Conservation (phyloP, 2,797 vertebrate genomes). For the Crocodylus rhombifer region DNA sequence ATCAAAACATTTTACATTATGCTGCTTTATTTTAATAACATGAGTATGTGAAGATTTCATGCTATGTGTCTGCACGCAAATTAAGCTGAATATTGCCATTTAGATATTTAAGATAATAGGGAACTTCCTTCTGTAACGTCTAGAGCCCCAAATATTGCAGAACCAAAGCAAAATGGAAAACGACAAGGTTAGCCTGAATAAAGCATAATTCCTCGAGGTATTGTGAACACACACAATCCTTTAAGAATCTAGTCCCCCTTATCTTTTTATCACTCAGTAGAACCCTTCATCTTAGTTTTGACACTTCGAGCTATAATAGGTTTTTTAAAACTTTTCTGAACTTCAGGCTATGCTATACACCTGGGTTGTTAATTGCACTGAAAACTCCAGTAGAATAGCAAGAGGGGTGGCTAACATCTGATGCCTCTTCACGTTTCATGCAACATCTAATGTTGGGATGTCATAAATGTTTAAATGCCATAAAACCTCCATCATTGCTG, state of each 20-base stretch:
- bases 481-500: constrained; percentile 8
- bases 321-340: constrained; percentile 47
- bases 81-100: neutral
- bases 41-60: rapidly evolving
- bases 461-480: constrained; percentile 12
- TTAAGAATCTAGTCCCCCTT: constrained; percentile 25
- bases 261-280: neutral
- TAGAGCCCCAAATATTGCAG: neutral
- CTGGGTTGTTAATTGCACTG: constrained; percentile 19
- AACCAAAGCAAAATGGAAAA: neutral
- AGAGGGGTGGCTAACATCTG: neutral
- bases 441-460: neutral
- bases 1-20: neutral
- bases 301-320: constrained; percentile 37
- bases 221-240: neutral
- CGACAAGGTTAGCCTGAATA: constrained; percentile 18
- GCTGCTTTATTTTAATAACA: constrained; percentile 2
- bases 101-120: neutral
- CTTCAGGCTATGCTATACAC: constrained; percentile 6
- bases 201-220: constrained; percentile 23
- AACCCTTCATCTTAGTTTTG: neutral
- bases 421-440: too few species aligned
- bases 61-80: neutral
- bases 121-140: neutral
- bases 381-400: neutral